phyloP scores from a whole-genome alignment of 2,888 invertebrate species.

The Holacanthella duospinosa region DNA sequence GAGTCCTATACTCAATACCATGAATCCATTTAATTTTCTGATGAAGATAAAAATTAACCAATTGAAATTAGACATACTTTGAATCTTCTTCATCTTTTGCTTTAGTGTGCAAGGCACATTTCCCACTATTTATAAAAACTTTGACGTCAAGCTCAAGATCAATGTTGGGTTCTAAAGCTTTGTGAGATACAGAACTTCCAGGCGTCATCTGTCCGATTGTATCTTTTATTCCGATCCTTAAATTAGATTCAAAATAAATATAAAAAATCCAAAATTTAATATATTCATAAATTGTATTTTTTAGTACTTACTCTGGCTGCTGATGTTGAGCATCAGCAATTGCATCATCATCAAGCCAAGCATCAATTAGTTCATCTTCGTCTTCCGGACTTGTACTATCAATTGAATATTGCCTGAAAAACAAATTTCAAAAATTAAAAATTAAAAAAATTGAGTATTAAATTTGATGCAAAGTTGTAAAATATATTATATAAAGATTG shows the following conservation, averaged over 20 bases:
- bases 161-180: conserved; percentile 75
- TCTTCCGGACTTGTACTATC: conserved; percentile 35
- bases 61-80: conserved; percentile 11
- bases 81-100: conserved; percentile 53
- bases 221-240: conserved; percentile 18
- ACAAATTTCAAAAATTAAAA: conserved; percentile 3
- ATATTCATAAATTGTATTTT: too few relatives aligned
- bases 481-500: too few relatives aligned
- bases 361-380: conserved; percentile 35
- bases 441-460: too few relatives aligned
- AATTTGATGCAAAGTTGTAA: too few relatives aligned
- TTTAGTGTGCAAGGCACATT: conserved; percentile 91
- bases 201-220: conserved; percentile 31
- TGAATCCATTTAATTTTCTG: background rate
- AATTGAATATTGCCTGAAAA: conserved; percentile 31
- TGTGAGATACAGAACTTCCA: conserved; percentile 32
- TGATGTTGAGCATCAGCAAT: too few relatives aligned
- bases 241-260: background rate
- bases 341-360: conserved; percentile 28
- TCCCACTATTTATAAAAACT: conserved; percentile 90
- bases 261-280: background rate
- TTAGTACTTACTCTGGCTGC: conserved; percentile 2
- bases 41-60: background rate
- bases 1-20: too few relatives aligned
- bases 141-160: conserved; percentile 94